Conservation (phyloP, 1,140 invertebrate genomes). For the Chelonus insularis region DNA sequence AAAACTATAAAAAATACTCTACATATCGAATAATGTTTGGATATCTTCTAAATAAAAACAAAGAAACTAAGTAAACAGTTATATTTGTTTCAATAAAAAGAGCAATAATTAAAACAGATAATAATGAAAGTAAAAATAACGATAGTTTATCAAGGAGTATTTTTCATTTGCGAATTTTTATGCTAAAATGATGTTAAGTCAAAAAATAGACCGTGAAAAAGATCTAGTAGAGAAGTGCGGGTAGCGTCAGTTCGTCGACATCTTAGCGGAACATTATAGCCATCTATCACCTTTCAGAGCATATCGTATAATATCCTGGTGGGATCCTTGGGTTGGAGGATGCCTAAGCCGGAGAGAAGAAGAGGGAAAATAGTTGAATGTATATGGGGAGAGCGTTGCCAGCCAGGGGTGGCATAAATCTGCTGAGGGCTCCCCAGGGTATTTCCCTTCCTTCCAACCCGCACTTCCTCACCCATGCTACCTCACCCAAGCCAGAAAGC, state of each 20-base stretch:
- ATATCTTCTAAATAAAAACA: too few species aligned
- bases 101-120: too few species aligned
- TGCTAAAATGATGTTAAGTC: constrained; percentile 7
- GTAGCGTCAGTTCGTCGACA: constrained; percentile 29
- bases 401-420: constrained; percentile 55
- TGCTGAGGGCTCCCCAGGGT: constrained; percentile 55
- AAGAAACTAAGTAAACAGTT: too few species aligned
- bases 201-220: constrained; percentile 5
- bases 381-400: constrained; percentile 39
- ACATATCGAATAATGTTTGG: too few species aligned
- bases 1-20: too few species aligned
- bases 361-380: constrained; percentile 21
- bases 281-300: constrained; percentile 50
- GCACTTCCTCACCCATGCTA: constrained; percentile 27
- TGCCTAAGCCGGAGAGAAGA: constrained; percentile 21
- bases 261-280: constrained; percentile 49
- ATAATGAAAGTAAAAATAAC: too few species aligned
- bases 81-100: too few species aligned
- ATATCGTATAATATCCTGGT: constrained; percentile 53
- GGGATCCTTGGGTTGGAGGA: constrained; percentile 39
- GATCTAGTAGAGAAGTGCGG: constrained; percentile 13
- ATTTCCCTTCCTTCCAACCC: constrained; percentile 49
- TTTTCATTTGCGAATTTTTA: too few species aligned
- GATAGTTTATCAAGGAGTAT: too few species aligned
- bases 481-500: constrained; percentile 24